Conservation (phyloP, 1,140 invertebrate species). For the Bursaphelenchus mucronatus region DNA sequence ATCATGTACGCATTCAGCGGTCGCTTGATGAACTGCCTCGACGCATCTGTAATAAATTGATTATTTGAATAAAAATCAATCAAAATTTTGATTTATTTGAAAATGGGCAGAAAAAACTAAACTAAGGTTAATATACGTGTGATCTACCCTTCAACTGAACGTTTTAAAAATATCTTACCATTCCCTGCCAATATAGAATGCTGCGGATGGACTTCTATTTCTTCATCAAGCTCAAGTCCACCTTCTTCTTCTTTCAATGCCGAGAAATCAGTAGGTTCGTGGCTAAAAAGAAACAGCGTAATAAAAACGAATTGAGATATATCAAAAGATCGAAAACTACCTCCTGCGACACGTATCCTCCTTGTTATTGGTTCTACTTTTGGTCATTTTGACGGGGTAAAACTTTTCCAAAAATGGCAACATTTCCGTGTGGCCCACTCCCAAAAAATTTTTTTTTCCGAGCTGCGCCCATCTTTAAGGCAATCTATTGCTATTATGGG, state of each 20-base stretch:
- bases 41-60: constrained; percentile 24
- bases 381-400: too few relatives aligned
- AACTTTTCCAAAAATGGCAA: too few relatives aligned
- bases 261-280: constrained; percentile 40
- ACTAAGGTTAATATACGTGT: constrained; percentile 22
- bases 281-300: constrained; percentile 17
- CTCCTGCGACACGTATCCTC: too few relatives aligned
- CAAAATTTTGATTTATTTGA: constrained; percentile 7
- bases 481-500: too few relatives aligned
- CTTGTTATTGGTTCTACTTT: too few relatives aligned
- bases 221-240: constrained; percentile 32
- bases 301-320: constrained; percentile 2
- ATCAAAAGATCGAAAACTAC: too few relatives aligned
- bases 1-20: constrained; percentile 54
- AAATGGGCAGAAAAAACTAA: constrained; percentile 17
- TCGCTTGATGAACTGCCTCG: constrained; percentile 45
- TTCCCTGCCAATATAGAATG: constrained; percentile 27
- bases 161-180: not conserved
- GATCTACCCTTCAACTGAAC: too few relatives aligned
- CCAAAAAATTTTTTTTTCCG: too few relatives aligned
- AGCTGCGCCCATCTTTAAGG: too few relatives aligned
- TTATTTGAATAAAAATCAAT: not conserved
- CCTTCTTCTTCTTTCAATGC: constrained; percentile 23
- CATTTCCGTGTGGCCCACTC: too few relatives aligned
- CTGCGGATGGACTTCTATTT: constrained; percentile 47